Conservation (phyloP, 2,797 vertebrate genomes). For the Anguilla pacifica region DNA sequence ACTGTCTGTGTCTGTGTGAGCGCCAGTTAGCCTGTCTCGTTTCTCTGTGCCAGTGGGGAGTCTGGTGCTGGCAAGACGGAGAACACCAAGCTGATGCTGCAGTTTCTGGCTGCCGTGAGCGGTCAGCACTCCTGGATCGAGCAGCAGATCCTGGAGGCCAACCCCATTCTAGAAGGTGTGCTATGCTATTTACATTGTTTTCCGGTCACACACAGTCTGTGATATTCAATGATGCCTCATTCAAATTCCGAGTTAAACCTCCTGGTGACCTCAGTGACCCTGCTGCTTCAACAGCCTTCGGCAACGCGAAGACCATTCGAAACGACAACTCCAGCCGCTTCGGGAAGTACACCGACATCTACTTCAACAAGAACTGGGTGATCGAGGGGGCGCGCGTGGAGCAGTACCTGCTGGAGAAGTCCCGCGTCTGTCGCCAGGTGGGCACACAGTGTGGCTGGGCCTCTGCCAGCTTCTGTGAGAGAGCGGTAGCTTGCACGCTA, state of each 20-base stretch:
- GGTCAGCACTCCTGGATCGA: slow-evolving; percentile 95
- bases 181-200: neutral
- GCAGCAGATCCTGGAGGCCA: slow-evolving; percentile 94
- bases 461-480: neutral
- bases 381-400: slow-evolving; percentile 91
- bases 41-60: slow-evolving; percentile 80
- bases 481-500: neutral
- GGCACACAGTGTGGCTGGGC: neutral
- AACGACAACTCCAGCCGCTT: slow-evolving; percentile 99
- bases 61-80: slow-evolving; percentile 97
- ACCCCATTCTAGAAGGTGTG: slow-evolving; percentile 92
- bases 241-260: neutral
- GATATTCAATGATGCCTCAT: neutral
- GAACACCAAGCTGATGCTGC: slow-evolving; percentile 91
- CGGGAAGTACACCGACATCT: slow-evolving; percentile 93
- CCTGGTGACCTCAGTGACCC: neutral
- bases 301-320: slow-evolving; percentile 92
- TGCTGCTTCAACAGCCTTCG: slow-evolving; percentile 79
- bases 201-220: neutral
- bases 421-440: slow-evolving; percentile 94
- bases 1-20: neutral
- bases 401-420: slow-evolving; percentile 96
- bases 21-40: slow-evolving; percentile 17
- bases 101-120: slow-evolving; percentile 90
- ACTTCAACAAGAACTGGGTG: slow-evolving; percentile 80